Base-by-base conservation (phyloP, 2,888 invertebrate genomes). In the Camponotus fellah region DNA sequence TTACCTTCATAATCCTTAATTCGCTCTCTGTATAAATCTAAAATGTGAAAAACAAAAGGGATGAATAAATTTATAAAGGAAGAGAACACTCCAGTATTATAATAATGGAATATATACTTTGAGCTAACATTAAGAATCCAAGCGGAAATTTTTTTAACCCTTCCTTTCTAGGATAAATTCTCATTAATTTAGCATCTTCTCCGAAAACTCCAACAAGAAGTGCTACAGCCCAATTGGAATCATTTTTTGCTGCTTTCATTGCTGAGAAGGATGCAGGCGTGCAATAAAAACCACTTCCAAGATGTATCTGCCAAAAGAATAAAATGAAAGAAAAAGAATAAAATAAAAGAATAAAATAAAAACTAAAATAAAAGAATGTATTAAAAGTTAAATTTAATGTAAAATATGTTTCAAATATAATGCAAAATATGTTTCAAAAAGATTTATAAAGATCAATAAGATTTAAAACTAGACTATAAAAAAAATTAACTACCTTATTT, bases 191-290 rank as follows among this genome's bases (percentile, higher is more conserved):
- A 6, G 60, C 60, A 32, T 62, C 60, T 62, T 62, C 32, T 6
- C 32, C 60, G 32, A 62, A 62, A 62, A 62, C 60, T 62, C 60
- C 60, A 62, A 62, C 32, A 62, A 62, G 17, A 62, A 62, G 60
- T 4, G 60, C 32, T 3, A 32, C 32, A 34, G 26, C 8, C 60
- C 32, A 62, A 2, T 62, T 8, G 8, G 32, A 62, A 34, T 62
- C 60, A 60, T 40, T 40, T 9, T 40, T 6, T 40, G 40, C 8
- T 40, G 40, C 40, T 40, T 40, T 8, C 40, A 40, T 60, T 34
- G 60, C 32, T 62, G 8, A 17, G 60, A 62, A 62, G 17, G 32
- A 3, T 17, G 32, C 60, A 17, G 32, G 8, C 3, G 60, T 8
- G 32, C 60, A 62, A 62, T 62, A 34, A 17, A 17, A 62, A 62